These are phyloP conservation scores for Riptortus pedestris DNA, from an alignment of 1,140 invertebrate species.

Conservation along the genomic window DNA sequence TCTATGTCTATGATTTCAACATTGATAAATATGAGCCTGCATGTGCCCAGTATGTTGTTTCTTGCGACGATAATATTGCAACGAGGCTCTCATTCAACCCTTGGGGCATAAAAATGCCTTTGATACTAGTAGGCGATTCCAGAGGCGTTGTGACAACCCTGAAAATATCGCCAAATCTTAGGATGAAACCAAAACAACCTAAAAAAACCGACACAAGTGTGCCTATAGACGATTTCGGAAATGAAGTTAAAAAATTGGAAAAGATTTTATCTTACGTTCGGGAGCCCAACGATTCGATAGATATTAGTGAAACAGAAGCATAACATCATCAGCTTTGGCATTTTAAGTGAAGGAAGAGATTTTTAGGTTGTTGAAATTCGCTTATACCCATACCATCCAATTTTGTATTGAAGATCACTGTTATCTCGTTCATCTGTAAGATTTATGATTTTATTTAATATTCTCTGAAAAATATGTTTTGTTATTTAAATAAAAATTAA, in stretches of 20 bases:
- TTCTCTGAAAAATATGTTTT: too few relatives aligned
- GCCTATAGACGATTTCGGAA: conserved; percentile 38
- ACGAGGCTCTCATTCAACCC: conserved; percentile 76
- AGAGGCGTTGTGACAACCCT: conserved; percentile 73
- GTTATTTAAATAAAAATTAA: too few relatives aligned
- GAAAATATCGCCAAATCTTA: conserved; percentile 83
- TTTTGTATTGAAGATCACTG: too few relatives aligned
- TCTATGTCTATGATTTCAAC: conserved; percentile 81
- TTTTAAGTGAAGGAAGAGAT: too few relatives aligned
- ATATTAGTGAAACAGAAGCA: too few relatives aligned
- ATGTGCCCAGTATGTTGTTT: conserved; percentile 75
- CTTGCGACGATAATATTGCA: conserved; percentile 68
- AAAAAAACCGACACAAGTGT: conserved; percentile 48
- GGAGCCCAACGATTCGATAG: too few relatives aligned
- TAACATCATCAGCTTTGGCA: too few relatives aligned
- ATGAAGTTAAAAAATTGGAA: conserved; percentile 75
- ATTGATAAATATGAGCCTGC: conserved; percentile 86
- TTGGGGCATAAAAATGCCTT: conserved; percentile 52
- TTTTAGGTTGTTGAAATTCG: too few relatives aligned
- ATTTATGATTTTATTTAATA: too few relatives aligned
- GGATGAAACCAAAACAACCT: conserved; percentile 73
- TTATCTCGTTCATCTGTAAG: too few relatives aligned
- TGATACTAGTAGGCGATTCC: conserved; percentile 83
- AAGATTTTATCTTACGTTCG: conserved; percentile 72
- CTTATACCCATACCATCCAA: too few relatives aligned